phyloP scores from a whole-genome alignment of 2,113 vertebrate genomes.

The Labeo catla region DNA sequence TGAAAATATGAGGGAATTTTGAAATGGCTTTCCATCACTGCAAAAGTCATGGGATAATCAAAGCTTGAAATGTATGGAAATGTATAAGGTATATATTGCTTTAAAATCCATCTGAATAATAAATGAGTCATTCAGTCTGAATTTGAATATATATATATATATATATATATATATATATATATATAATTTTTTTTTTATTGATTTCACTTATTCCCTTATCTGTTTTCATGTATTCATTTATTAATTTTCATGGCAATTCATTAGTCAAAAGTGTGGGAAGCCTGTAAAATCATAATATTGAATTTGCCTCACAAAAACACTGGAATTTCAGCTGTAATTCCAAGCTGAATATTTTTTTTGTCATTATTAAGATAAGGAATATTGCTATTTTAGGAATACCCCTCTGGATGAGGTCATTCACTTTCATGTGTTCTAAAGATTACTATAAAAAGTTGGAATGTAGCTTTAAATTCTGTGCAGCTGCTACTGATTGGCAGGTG shows the following conservation, averaged over 20 bases:
- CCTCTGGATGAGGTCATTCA: constrained; percentile 9
- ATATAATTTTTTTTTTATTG: background rate
- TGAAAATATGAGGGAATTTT: background rate
- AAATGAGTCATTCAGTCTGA: background rate
- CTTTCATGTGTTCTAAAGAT: background rate
- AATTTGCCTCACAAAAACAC: background rate
- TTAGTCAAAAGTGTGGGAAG: background rate
- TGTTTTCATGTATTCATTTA: background rate
- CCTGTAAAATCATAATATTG: background rate
- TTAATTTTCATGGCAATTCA: background rate
- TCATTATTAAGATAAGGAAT: constrained; percentile 1
- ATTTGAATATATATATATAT: too few relatives aligned
- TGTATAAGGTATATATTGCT: too few relatives aligned
- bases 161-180: too few relatives aligned
- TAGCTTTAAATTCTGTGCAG: background rate
- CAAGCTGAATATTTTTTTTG: background rate
- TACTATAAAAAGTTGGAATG: background rate
- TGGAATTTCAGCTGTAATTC: background rate
- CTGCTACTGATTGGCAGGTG: constrained; percentile 13
- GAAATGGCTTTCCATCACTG: background rate
- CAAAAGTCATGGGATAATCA: background rate
- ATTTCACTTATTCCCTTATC: background rate
- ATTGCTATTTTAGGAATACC: background rate
- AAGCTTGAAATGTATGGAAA: background rate
- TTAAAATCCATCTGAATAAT: background rate